Conservation (phyloP, 2,888 invertebrate genomes). For the Drosophila neonasuta region DNA sequence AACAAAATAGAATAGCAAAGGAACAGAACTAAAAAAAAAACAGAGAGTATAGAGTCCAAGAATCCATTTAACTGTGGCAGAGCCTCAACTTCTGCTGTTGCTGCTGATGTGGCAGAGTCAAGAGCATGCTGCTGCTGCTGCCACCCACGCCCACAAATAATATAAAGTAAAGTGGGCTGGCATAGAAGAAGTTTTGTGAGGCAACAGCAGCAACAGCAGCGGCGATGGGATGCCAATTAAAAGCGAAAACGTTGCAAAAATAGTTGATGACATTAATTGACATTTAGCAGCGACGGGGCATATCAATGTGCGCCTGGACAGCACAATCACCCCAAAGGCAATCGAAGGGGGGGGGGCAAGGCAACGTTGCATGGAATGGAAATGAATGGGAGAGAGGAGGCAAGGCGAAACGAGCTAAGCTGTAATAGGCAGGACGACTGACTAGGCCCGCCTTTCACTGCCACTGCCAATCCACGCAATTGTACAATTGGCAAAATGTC, state of each 20-base stretch:
- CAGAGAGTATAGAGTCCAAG: conserved; percentile 1
- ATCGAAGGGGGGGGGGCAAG: conserved; percentile 20
- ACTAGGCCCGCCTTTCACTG: conserved; percentile 75
- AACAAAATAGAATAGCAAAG: neutral
- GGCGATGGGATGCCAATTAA: conserved; percentile 74
- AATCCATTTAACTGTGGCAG: conserved; percentile 19
- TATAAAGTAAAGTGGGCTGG: conserved; percentile 29
- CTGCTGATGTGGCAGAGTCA: conserved; percentile 20
- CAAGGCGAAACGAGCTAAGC: neutral
- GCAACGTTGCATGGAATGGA: neutral
- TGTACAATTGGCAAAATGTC: conserved; percentile 76
- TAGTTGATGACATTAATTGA: conserved; percentile 79
- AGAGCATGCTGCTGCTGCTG: conserved; percentile 19
- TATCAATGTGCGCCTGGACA: conserved; percentile 74
- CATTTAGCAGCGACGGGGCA: conserved; percentile 79
- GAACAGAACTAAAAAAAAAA: neutral
- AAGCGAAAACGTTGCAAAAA: conserved; percentile 75
- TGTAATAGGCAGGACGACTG: conserved; percentile 42
- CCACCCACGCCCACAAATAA: conserved; percentile 35
- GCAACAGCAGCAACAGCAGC: neutral
- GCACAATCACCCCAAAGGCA: conserved; percentile 74
- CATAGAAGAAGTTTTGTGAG: conserved; percentile 10
- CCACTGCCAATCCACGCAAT: conserved; percentile 68
- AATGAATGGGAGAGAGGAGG: conserved; percentile 1
- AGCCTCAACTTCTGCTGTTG: conserved; percentile 1